Evolutionary conservation across 2,888 invertebrate species (phyloP), one percentile per base, ranked within the genome.

Genomic region (Pachliopta kotzebuea): DNA sequence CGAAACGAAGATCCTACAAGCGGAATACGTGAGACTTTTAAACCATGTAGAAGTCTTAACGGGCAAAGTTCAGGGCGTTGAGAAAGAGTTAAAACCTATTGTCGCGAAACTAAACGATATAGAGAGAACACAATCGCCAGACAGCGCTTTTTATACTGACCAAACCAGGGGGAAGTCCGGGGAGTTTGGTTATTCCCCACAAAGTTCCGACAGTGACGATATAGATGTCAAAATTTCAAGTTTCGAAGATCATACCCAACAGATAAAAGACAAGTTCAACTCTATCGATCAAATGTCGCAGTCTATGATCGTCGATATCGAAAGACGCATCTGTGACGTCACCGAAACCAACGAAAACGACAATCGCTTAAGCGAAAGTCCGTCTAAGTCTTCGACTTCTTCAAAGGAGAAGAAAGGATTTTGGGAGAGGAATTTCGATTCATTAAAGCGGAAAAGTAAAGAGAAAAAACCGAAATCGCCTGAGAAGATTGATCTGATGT

Each of bases 1-100:
- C 74, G 95, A 96, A 79, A 95, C 94, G 6, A 95, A 94, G 81
- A 89, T 93, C 52, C 83, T 96, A 3, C 95, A 96, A 77, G 93
- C 94, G n/a, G 94, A 95, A 66, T 92, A 91, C 62, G 89, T 90
- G 0, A 85, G 84, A 71, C 63, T 88, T 49, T 69, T 92, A 0
- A 91, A 90, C 66, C 75, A 81, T 76, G 93, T 97, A 20, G 95
- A 96, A 85, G 94, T 94, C 81, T 86, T 94, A 67, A 93, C 96
- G 49, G 92, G 93, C 60, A 92, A 94, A 80, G 90, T 96, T 56
- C 94, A 94, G 73, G 78, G 79, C 14, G 93, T 96, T 68, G 96
- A 96, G 69, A 93, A 92, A 64, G 94, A 95, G 72, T 78, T 96
- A n/a, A 93, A 92, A 77, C 88, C 88, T 8, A 79, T 90, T 4